Evolutionary conservation across 2,113 vertebrate genomes (phyloP), one percentile per base, ranked within the genome.

Genomic region (Grantiella picta): DNA sequence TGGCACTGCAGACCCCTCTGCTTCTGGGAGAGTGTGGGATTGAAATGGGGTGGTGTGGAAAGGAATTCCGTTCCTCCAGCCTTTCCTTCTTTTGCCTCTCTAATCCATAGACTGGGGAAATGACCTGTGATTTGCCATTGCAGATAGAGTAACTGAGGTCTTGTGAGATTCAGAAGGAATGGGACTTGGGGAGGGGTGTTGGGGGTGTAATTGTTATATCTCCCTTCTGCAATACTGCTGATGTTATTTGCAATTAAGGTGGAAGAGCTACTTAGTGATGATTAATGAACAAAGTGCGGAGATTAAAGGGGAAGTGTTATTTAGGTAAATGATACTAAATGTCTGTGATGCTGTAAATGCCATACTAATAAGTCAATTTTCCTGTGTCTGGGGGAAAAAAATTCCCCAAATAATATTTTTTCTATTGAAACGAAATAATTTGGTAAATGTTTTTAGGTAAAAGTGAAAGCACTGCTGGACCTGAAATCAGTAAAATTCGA

Each of bases 401-500:
- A 23, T 25, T 8, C 3, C 11, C 11, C 3, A 29, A 77, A 70
- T 27, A 83, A 45, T 42, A 2, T 2, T 20, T 77, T 85, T 61
- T 54, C 25, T 20, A 2, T 44, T 50, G 35, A 77, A 95, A 59
- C 1, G 0, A 33, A 82, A 56, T 65, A 36, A 57, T 73, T 66
- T 75, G 50, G 72, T 88, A 45, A 87, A 87, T 96, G 33, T 95
- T 94, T 91, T 95, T 93, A 99, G 99, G 99, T 97, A 99, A 99
- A 98, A 97, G 97, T 89, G 99, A 99, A 92, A 97, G 97, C 82
- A 98, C 97, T 98, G 96, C 97, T 94, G 99, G 99, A 95, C 94
- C 98, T 15, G 99, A 99, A 95, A 99, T 99, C 82, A 98, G 15
- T 97, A 98, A 99, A 97, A 98, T 99, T 95, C 98, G 98, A 90